Percentiles rank a stretch among this genome's conserved stretches.
These are phyloP conservation scores for Ochropleura plecta DNA, from an alignment of 2,888 invertebrate species.

Conservation along the genomic window DNA sequence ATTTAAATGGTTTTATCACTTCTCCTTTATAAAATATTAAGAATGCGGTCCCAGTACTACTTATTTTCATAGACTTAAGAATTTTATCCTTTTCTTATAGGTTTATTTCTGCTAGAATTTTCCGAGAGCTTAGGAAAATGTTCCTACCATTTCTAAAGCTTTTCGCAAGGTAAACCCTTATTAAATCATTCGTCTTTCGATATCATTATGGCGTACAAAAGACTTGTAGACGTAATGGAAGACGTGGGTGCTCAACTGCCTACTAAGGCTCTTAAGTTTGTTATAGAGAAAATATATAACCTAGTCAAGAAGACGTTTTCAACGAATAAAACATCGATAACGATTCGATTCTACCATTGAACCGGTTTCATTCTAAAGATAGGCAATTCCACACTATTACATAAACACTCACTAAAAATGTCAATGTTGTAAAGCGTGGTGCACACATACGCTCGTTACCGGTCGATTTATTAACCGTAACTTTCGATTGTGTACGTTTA, in stretches of 20 bases:
- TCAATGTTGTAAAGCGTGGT: conserved; percentile 64
- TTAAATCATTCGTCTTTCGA: conserved; percentile 15
- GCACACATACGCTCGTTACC: conserved; percentile 37
- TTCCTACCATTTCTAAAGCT: not conserved
- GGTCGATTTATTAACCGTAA: conserved; percentile 32
- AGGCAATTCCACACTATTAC: conserved; percentile 68
- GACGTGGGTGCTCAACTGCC: conserved; percentile 24
- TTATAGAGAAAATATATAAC: conserved; percentile 37
- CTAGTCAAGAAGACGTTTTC: conserved; percentile 22
- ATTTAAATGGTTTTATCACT: conserved; percentile 9
- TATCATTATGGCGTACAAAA: not conserved
- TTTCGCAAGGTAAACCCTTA: not conserved
- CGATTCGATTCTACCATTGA: conserved; percentile 50
- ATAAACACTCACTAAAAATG: conserved; percentile 73
- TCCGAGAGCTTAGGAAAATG: not conserved
- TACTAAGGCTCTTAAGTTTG: conserved; percentile 36
- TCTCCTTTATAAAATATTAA: not conserved
- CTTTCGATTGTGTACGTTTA: conserved; percentile 28
- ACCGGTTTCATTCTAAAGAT: conserved; percentile 69
- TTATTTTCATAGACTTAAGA: not conserved
- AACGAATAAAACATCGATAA: conserved; percentile 55
- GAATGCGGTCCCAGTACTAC: not conserved
- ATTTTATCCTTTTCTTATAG: not conserved
- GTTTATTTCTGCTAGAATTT: not conserved
- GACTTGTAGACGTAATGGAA: conserved; percentile 18